A percentile compares a stretch with the other conserved stretches of the same genome.
Evolutionary conservation across 2,888 invertebrate species (phyloP).

Genomic region (Cremastobaeus sp.): DNA sequence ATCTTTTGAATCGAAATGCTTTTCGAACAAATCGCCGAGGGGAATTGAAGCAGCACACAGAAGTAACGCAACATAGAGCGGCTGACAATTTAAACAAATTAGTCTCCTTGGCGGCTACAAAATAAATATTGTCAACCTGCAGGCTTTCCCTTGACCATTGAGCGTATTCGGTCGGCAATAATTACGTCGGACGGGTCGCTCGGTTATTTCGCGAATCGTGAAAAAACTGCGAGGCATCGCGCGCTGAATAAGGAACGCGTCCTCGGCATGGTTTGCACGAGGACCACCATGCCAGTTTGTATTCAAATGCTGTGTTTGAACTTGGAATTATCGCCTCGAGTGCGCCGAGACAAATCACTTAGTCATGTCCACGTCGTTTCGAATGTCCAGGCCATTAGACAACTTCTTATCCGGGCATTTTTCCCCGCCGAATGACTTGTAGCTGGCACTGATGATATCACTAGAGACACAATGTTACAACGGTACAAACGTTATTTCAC

Average conservation of each 20-base stretch:
- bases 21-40: slow-evolving; percentile 4
- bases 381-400: slow-evolving; percentile 3
- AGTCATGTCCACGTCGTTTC: slow-evolving; percentile 9
- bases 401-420: neutral
- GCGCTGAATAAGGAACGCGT: slow-evolving; percentile 53
- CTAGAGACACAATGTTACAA: slow-evolving; percentile 9
- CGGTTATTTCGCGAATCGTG: slow-evolving; percentile 43
- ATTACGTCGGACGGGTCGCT: slow-evolving; percentile 24
- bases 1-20: slow-evolving; percentile 37
- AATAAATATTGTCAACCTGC: slow-evolving; percentile 19
- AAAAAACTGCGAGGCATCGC: slow-evolving; percentile 39
- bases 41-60: slow-evolving; percentile 17
- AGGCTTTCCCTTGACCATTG: slow-evolving; percentile 25
- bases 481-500: slow-evolving; percentile 8
- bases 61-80: slow-evolving; percentile 25
- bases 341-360: slow-evolving; percentile 26
- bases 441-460: slow-evolving; percentile 2
- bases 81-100: slow-evolving; percentile 45
- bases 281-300: slow-evolving; percentile 32
- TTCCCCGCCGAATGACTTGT: slow-evolving; percentile 4
- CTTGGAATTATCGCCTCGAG: slow-evolving; percentile 24
- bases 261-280: slow-evolving; percentile 48
- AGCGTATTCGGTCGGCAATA: slow-evolving; percentile 24
- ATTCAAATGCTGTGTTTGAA: slow-evolving; percentile 31
- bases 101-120: slow-evolving; percentile 28